Base-by-base conservation (phyloP, 2,888 invertebrate species). In the Steromphala cineraria region DNA sequence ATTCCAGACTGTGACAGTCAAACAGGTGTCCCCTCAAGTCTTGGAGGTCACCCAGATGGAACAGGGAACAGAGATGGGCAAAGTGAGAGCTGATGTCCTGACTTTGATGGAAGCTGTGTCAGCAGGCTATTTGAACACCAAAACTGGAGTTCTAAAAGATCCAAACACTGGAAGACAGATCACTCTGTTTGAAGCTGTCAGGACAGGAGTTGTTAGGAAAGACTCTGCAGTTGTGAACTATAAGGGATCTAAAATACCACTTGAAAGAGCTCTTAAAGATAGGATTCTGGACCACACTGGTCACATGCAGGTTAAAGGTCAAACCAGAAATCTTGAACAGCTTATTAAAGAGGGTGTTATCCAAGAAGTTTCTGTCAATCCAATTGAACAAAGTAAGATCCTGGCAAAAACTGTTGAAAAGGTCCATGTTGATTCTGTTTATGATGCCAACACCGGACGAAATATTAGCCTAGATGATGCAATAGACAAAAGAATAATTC, bases 131-230 rank as follows among this genome's bases (percentile, higher is more conserved):
- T 95, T 98, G 77, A 96, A 97, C 93, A 95, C 96, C 71, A 96
- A 96, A 94, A 96, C 83, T 96, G 96, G 46, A 95, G 96, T 88
- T 96, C 96, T 92, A 94, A 95, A 85, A 82, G 97, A 98, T 93
- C 97, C 97, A 0, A 95, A 95, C 87, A 96, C 97, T 0, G 97
- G 97, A 2, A 95, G 96, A 91, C 95, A 96, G 91, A 94, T 98
- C 86, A 96, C 96, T 0, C 95, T 97, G 88, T 96, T 97, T 93
- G 96, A 96, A 78, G 98, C 98, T 19, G 96, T 97, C 24, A 84
- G 88, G 67, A 75, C 82, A 31, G 89, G 87, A 24, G 82, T 85
- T 46, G 87, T 91, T 31, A 83, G 89, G 55, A 85, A 87, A 75
- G 83, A 88, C 36, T 91, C 91, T 28, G 90, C 87, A n/a, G 84